Evolutionary conservation across 2,113 vertebrate genomes (phyloP), one percentile per base, ranked within the genome.

Genomic region (Hucho hucho): DNA sequence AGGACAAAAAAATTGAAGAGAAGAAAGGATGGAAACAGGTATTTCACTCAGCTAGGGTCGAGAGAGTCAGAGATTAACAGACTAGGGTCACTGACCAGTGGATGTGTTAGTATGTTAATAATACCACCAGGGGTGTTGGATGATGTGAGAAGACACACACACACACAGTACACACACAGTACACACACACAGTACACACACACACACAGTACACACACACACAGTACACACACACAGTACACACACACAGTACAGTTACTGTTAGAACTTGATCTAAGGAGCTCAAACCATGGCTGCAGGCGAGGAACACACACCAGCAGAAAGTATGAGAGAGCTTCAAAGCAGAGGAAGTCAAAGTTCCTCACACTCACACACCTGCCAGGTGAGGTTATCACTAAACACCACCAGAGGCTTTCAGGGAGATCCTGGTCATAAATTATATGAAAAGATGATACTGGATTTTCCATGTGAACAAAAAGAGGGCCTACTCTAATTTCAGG

Each of bases 301-400:
- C 46, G 18, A 71, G 43, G 46, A 59, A 47, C 72, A 71, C 70
- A 58, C 28, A 74, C 53, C 28, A 4, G 16, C 20, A 20, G 26
- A 68, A 74, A 74, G 24, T 3, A 49, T 12, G 25, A 29, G 64
- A 20, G 18, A 64, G 58, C 78, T 80, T 79, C 73, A 75, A 79
- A 82, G 46, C 24, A 69, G 47, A 70, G 77, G 77, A 81, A 77
- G 78, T 69, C 65, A 43, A 29, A 26, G 28, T 71, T 58, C 77
- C 69, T 28, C 68, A 47, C 37, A 47, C 68, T 49, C 29, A 68
- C 66, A 43, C 53, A 72, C 29, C 28, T 22, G 29, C 32, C 29
- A 78, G 71, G 56, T 69, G 75, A 64, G 67, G 47, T 82, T 80
- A 81, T 85, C 77, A 70, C 78, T 77, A 43, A 76, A 72, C 72